A percentile compares a stretch with the other conserved stretches of the same genome.
phyloP scores from a whole-genome alignment of 2,888 invertebrate genomes.

The Bellardia bayeri region DNA sequence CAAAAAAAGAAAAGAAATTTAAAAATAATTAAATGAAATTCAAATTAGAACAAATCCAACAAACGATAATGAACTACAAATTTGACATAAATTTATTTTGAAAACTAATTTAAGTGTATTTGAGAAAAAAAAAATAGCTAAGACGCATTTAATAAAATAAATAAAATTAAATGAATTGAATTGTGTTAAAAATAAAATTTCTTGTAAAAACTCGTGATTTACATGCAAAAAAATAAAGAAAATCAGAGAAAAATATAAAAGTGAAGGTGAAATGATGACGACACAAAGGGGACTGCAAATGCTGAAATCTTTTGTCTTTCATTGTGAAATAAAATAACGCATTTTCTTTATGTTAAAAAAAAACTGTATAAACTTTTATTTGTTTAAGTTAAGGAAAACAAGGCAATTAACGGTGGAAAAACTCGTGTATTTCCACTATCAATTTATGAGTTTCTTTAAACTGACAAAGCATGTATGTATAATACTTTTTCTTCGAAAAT shows the following conservation, averaged over 20 bases:
- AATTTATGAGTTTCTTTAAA: slow-evolving; percentile 41
- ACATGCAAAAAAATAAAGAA: neutral
- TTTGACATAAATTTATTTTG: neutral
- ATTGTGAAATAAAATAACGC: slow-evolving; percentile 36
- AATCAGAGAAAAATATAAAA: neutral
- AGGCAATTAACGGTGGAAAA: neutral
- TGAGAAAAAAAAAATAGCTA: neutral
- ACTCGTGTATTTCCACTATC: neutral
- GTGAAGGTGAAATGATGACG: neutral
- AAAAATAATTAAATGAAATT: neutral
- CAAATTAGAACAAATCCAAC: neutral
- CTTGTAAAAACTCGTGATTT: slow-evolving; percentile 35
- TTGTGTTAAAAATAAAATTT: neutral
- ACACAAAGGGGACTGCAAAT: neutral
- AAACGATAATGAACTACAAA: slow-evolving; percentile 11
- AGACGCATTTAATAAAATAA: slow-evolving; percentile 18
- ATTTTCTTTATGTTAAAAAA: slow-evolving; percentile 39
- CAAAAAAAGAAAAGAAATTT: neutral
- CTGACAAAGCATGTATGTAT: slow-evolving; percentile 42
- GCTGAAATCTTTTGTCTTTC: slow-evolving; percentile 37
- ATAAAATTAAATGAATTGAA: neutral
- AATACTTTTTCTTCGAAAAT: neutral
- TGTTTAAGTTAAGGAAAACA: neutral
- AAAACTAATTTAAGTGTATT: neutral
- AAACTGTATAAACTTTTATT: slow-evolving; percentile 4